These are phyloP conservation scores for Rhopalosiphum padi DNA, from an alignment of 1,140 invertebrate species.

Conservation along the genomic window DNA sequence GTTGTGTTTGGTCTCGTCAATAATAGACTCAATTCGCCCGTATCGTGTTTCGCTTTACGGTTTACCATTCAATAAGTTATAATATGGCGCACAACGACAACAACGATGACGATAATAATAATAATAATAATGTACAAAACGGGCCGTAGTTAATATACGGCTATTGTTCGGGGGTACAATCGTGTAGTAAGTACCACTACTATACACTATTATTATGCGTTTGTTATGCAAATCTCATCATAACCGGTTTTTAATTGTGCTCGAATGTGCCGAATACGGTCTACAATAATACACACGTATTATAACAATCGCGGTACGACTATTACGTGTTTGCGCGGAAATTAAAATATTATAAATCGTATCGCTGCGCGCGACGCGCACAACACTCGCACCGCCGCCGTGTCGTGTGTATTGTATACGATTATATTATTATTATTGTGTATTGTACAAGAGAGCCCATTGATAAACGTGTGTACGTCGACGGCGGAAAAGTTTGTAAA, in stretches of 20 bases:
- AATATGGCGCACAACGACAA: neutral
- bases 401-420: too few relatives aligned
- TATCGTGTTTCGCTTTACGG: neutral
- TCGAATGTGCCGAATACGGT: neutral
- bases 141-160: neutral
- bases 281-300: neutral
- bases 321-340: neutral
- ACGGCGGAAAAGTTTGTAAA: neutral
- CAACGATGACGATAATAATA: neutral
- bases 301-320: neutral
- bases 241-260: neutral
- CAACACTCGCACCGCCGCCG: neutral
- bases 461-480: neutral
- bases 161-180: neutral
- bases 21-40: neutral
- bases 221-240: neutral
- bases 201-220: neutral
- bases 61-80: conserved; percentile 5
- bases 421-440: too few relatives aligned
- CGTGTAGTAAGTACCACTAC: neutral
- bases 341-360: neutral
- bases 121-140: neutral
- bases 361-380: neutral
- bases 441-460: neutral
- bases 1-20: neutral